Base-by-base conservation (phyloP, 1,140 invertebrate species). In the Caenorhabditis briggsae region DNA sequence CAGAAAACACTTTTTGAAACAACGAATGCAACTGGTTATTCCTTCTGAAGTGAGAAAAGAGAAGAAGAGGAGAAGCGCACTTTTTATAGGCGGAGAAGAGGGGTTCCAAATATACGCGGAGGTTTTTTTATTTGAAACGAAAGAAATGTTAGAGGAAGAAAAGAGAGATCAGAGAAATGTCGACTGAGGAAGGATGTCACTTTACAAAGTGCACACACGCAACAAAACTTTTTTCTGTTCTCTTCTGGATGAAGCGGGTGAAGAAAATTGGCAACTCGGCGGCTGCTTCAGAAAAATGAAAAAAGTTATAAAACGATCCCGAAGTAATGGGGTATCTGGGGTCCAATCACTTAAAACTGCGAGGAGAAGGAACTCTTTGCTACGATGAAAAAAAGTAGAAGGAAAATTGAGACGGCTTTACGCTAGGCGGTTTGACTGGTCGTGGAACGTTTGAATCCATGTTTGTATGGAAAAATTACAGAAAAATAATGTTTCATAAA, bases 121-220 rank as follows among this genome's bases (percentile, higher is more conserved):
- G 16, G 12, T 46, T 78, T 50, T 50, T 11, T 41, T 23, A 23
- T n/a, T 5, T 50, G 50, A 53, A 53, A 8, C 23, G 6, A 8
- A 20, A 48, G 16, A 50, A 25, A 20, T 12, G 2, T 1, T 23
- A 20, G 5, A 0, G n/a, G 25, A 78, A 1, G 2, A 2, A 46
- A 50, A 16, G 33, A 53, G 43, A 53, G 11, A 12, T n/a, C 9
- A 50, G 70, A 78, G 70, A 78, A 50, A 78, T 3, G 33, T 3
- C 33, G 33, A 33, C 33, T 33, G 33, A 33, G 70, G 46, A 78
- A 78, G 43, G 70, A 78, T 78, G 70, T 50, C 70, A 78, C 70
- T 78, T 78, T 53, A 78, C 70, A 78, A 78, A 78, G 70, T 78
- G 46, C 70, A 78, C 70, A 78, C 70, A 78, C 70, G 33, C 70